These are phyloP conservation scores for Branchinecta sandiegonensis DNA, from an alignment of 2,888 invertebrate species.

Conservation along the genomic window DNA sequence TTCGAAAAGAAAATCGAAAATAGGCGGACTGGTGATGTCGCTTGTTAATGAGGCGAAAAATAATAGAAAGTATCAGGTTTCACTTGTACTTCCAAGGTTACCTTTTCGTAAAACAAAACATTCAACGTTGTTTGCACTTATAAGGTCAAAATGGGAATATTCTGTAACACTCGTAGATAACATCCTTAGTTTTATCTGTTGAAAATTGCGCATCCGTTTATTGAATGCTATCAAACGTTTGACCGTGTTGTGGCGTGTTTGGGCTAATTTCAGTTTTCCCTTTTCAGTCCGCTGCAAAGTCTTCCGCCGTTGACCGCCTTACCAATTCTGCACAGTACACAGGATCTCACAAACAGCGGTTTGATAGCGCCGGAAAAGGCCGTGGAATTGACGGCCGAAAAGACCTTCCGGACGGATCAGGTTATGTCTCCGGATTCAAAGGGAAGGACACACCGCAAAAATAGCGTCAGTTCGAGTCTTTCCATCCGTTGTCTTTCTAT, in stretches of 20 bases:
- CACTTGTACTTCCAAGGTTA: no score
- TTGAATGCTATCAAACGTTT: no score
- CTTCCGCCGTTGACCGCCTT: conserved; percentile 50
- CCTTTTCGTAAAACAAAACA: background rate
- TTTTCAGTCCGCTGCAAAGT: conserved; percentile 29
- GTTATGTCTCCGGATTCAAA: conserved; percentile 71
- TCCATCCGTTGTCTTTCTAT: no score
- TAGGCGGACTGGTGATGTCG: no score
- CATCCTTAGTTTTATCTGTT: no score
- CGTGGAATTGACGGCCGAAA: conserved; percentile 71
- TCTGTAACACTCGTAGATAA: no score
- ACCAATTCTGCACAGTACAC: conserved; percentile 79
- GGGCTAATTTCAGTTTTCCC: conserved; percentile 18
- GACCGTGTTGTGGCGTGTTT: no score
- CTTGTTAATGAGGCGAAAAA: no score
- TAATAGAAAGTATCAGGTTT: no score
- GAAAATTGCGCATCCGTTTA: no score
- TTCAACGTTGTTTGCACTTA: background rate
- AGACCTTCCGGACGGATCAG: conserved; percentile 53
- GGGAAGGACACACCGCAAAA: conserved; percentile 49
- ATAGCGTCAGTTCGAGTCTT: no score
- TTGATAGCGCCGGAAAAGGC: conserved; percentile 68
- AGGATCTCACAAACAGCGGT: conserved; percentile 70
- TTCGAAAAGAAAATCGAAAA: no score
- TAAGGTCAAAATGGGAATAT: background rate